Conservation (phyloP, 2,797 vertebrate genomes). For the Linurgus olivaceus region DNA sequence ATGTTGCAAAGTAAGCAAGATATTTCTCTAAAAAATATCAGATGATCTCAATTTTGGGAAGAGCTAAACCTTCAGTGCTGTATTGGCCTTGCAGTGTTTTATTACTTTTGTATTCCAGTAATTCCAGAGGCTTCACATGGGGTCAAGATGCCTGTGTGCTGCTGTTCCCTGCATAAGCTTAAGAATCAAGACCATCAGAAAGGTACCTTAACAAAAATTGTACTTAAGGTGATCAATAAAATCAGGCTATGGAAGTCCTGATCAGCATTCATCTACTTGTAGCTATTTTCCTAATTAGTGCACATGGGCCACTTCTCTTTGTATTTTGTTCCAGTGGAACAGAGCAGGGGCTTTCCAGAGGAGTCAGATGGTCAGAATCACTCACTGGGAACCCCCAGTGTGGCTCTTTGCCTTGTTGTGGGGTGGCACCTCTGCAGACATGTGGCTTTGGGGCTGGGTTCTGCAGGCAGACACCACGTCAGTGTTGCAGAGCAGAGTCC, state of each 20-base stretch:
- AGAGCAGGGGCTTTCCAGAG: neutral
- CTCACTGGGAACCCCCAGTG: neutral
- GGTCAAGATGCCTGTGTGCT: neutral
- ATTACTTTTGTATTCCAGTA: neutral
- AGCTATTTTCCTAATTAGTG: neutral
- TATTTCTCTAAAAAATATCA: neutral
- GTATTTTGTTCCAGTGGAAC: neutral
- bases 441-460: neutral
- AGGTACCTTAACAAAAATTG: neutral
- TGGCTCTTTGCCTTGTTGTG: neutral
- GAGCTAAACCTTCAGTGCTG: neutral
- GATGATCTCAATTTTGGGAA: neutral
- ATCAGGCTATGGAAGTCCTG: neutral
- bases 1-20: neutral
- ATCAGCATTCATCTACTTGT: rapidly evolving
- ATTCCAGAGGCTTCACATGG: neutral
- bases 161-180: neutral
- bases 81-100: neutral
- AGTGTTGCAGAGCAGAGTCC: neutral
- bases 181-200: neutral
- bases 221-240: neutral
- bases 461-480: neutral
- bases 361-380: neutral
- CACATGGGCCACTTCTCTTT: neutral
- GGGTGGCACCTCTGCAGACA: rapidly evolving